phyloP scores from a whole-genome alignment of 2,113 vertebrate species.

The Ctenodactylus gundi region DNA sequence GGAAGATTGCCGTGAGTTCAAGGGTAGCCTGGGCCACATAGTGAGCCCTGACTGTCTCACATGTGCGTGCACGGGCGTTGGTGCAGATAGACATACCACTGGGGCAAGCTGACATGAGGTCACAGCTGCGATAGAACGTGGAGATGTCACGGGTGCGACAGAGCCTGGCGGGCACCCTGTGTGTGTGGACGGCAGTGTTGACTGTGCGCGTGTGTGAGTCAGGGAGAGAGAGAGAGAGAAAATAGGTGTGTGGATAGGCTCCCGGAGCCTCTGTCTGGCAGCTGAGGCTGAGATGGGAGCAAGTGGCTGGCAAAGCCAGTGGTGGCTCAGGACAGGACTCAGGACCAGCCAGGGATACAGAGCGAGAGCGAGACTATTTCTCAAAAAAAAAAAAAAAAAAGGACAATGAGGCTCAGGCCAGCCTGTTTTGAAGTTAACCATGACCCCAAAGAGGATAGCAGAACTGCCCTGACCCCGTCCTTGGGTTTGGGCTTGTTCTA shows the following conservation, averaged over 20 bases:
- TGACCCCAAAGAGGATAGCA: not conserved
- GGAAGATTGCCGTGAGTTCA: too few species aligned
- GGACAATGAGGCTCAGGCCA: not conserved
- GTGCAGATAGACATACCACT: not conserved
- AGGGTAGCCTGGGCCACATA: too few species aligned
- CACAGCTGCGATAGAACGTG: slow-evolving; percentile 53
- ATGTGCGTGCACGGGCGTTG: not conserved
- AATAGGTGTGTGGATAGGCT: slow-evolving; percentile 80
- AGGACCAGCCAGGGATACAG: too few species aligned
- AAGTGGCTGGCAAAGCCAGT: slow-evolving; percentile 47
- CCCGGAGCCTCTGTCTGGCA: slow-evolving; percentile 76
- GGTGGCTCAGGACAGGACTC: too few species aligned
- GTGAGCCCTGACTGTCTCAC: not conserved
- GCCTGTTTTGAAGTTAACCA: not conserved
- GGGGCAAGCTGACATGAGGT: slow-evolving; percentile 58
- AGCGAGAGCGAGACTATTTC: too few species aligned
- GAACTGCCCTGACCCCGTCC: not conserved
- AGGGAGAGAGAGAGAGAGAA: slow-evolving; percentile 73
- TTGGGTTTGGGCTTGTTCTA: too few species aligned
- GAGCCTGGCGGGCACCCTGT: slow-evolving; percentile 63
- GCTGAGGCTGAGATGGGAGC: slow-evolving; percentile 72
- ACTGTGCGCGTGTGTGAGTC: slow-evolving; percentile 68
- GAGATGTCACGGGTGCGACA: slow-evolving; percentile 75
- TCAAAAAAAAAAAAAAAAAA: too few species aligned
- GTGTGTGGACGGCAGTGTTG: slow-evolving; percentile 69